A percentile compares a stretch with the other conserved stretches of the same genome.
Evolutionary conservation across 2,888 invertebrate genomes (phyloP).

Genomic region (Amaurobius ferox): DNA sequence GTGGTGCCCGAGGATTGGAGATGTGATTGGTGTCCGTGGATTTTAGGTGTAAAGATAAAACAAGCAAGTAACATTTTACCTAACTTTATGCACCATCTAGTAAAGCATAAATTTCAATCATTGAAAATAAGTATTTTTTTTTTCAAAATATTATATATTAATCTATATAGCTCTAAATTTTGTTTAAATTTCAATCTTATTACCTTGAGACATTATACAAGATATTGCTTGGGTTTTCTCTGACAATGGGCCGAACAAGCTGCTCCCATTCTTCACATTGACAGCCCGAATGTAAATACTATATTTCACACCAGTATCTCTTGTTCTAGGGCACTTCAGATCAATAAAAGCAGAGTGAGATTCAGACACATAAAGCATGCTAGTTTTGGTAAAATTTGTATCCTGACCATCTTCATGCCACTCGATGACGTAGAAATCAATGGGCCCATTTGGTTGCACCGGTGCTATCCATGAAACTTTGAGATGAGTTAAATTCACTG

Average conservation of each 20-base stretch:
- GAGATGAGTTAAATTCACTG: constrained; percentile 54
- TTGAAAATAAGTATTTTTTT: too few relatives aligned
- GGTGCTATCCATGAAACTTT: constrained; percentile 59
- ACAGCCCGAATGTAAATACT: constrained; percentile 39
- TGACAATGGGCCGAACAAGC: constrained; percentile 41
- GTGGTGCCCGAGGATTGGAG: too few relatives aligned
- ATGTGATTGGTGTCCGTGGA: too few relatives aligned
- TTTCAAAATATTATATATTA: too few relatives aligned
- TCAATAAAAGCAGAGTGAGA: constrained; percentile 22
- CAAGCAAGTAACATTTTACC: too few relatives aligned
- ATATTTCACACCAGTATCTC: constrained; percentile 23
- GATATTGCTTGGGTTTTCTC: constrained; percentile 24
- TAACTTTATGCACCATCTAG: too few relatives aligned
- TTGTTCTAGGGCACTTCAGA: constrained; percentile 39
- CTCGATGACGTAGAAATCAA: constrained; percentile 48
- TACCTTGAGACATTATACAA: constrained; percentile 53
- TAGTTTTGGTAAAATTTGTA: neutral
- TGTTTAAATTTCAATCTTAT: too few relatives aligned
- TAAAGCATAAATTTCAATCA: too few relatives aligned
- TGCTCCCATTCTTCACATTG: constrained; percentile 48
- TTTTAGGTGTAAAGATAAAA: too few relatives aligned
- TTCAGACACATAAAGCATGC: neutral
- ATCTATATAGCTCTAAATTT: too few relatives aligned
- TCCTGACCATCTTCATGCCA: constrained; percentile 21
- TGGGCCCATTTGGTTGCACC: constrained; percentile 49